Evolutionary conservation across 2,797 vertebrate species (phyloP), one percentile per base, ranked within the genome.

Genomic region (Dendrocincla fuliginosa): DNA sequence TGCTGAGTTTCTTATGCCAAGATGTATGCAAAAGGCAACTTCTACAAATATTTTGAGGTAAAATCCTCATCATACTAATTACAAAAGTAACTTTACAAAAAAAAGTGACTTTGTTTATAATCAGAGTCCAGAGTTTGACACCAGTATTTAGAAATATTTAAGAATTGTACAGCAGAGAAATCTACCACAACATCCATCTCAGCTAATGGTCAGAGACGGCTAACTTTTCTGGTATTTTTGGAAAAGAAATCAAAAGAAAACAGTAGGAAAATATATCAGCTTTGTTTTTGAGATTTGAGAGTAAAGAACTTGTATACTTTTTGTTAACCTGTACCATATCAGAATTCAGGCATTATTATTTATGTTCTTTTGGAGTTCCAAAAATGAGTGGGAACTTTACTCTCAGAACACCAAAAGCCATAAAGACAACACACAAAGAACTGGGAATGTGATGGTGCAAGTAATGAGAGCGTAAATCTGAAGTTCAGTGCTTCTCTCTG

Each of bases 391-490:
- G 9, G 9, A 83, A 84, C 55, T 55, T 92, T 22, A 90, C 47
- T 78, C 65, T 61, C 17, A 47, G 84, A 90, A 83, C 46, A 90
- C 30, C 71, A 90, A 75, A 90, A 90, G 64, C 61, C 82, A 73
- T n/a, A 81, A 92, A 86, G 65, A 82, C 53, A 91, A 87, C 32
- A 52, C 60, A 83, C 47, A 91, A 93, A 91, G 76, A 92, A 78
- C 32, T 19, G 32, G 57, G 55, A 88, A 91, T 37, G 76, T 1
- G 6, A 71, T 24, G 33, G 39, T 94, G 69, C 84, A 87, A 55
- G 87, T 80, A 95, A 86, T 2, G 3, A 70, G n/a, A 89, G 71
- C 0, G 1, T 71, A 94, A 92, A 73, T 64, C 73, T 81, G 55
- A 91, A 91, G 84, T 83, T 92, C 76, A 89, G 61, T 28, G 44